Conservation (phyloP, 2,888 invertebrate genomes). For the Cheilosia urbana region DNA sequence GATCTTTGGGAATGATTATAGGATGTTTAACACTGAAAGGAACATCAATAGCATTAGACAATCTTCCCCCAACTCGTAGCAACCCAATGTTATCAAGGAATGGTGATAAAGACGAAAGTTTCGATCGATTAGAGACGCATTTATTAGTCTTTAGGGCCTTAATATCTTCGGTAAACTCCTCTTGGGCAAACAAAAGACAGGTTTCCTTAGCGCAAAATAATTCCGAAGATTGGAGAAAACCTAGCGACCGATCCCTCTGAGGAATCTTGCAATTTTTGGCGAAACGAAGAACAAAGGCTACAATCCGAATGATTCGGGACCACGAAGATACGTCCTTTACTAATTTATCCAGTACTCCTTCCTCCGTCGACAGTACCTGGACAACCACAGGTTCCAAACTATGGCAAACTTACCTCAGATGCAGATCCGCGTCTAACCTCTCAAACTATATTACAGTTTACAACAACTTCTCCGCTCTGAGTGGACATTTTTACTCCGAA, state of each 20-base stretch:
- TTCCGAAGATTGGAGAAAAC: neutral
- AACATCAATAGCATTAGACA: neutral
- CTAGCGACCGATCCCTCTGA: too few relatives aligned
- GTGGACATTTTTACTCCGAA: too few relatives aligned
- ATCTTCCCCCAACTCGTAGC: too few relatives aligned
- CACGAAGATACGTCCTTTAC: constrained; percentile 2
- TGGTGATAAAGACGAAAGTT: neutral
- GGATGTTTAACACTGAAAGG: constrained; percentile 6
- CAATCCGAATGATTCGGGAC: constrained; percentile 2
- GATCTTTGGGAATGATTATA: too few relatives aligned
- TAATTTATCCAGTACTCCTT: neutral
- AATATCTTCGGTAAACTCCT: neutral
- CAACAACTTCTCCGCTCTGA: too few relatives aligned
- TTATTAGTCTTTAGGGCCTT: too few relatives aligned
- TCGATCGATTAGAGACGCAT: neutral
- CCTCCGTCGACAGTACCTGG: too few relatives aligned
- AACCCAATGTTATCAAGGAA: neutral
- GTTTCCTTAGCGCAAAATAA: constrained; percentile 1
- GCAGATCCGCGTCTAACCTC: too few relatives aligned
- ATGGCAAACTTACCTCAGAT: too few relatives aligned
- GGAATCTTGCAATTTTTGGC: neutral
- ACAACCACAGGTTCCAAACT: too few relatives aligned
- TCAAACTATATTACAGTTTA: too few relatives aligned
- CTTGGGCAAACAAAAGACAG: neutral
- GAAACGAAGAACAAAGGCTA: constrained; percentile 1